Conservation (phyloP, 2,113 vertebrate species). For the Hyaena hyaena region DNA sequence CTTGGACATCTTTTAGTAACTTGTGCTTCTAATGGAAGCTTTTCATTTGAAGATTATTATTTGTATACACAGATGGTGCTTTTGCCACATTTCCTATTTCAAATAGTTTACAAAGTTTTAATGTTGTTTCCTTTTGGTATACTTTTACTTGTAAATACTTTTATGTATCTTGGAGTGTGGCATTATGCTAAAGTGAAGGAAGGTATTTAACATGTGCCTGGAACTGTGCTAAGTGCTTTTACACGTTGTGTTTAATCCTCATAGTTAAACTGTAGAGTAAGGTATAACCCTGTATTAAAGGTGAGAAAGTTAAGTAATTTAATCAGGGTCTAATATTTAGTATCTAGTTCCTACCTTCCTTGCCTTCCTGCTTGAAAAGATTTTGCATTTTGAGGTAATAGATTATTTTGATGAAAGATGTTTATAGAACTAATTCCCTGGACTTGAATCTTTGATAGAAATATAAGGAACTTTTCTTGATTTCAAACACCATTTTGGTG, state of each 20-base stretch:
- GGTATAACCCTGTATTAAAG: background rate
- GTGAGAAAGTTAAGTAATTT: conserved; percentile 59
- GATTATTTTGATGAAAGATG: background rate
- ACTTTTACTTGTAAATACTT: background rate
- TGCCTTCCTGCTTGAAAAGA: conserved; percentile 40
- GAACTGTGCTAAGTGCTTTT: conserved; percentile 23
- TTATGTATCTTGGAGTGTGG: background rate
- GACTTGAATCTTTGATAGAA: background rate
- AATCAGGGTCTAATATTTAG: background rate
- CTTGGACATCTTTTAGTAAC: conserved; percentile 40
- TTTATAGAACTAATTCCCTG: background rate
- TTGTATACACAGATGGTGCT: conserved; percentile 36
- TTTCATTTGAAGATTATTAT: conserved; percentile 59
- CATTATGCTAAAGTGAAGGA: conserved; percentile 13
- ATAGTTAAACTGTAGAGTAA: background rate
- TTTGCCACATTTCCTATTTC: conserved; percentile 50
- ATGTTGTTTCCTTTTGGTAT: conserved; percentile 21
- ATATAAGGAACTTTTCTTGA: background rate
- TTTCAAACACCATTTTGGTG: background rate
- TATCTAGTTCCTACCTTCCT: background rate
- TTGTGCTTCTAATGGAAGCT: conserved; percentile 45
- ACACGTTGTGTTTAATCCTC: conserved; percentile 15
- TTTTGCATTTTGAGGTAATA: background rate
- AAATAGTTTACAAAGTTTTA: conserved; percentile 30
- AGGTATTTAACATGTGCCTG: background rate